Base-by-base conservation (phyloP, 1,140 invertebrate species). In the Reticulitermes speratus region DNA sequence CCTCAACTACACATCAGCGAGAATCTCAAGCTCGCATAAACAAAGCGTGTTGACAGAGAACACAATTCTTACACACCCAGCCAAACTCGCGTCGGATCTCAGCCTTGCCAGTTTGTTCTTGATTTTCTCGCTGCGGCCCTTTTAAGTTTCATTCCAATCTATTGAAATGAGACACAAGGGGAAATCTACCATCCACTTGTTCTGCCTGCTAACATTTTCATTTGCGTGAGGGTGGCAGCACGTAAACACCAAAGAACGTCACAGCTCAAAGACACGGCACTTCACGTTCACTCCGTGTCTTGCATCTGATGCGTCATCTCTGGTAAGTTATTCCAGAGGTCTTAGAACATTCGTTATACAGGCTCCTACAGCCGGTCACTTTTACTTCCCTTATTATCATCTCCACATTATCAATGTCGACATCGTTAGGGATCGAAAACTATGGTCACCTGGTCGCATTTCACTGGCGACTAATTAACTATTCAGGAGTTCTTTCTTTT, bases 81-180 rank as follows among this genome's bases (percentile, higher is more conserved):
- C 21, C 59, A n/a, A 25, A 21, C 21, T 19, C 59, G 21, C 12
- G 8, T 19, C 59, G 59, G 19, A 65, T 65, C 21, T n/a, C 25
- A 6, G 7, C 7, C 59, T 12, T 3, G 21, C 19, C 19, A 19
- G 65, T 11, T 75, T 30, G 65, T 75, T 30, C 8, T 75, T n/a
- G 8, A 8, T 30, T 75, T 75, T 19, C n/a, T 75, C 65, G 14
- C 9, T 8, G n/a, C 38, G 65, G 65, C 65, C 65, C 6, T 16
- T 75, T 75, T 16, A 30, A 75, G 65, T 75, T 75, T 75, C 65
- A 6, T 75, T 75, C 65, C 65, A 75, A 75, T 75, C 65, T 75
- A 75, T 75, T 75, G n/a, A 75, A 75, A 75, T 75, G 65, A 75
- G 65, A 75, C 65, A 75, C 65, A 75, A 30, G 65, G 65, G 65